Conservation (phyloP, 1,140 invertebrate species). For the Zaprionus camerounensis region DNA sequence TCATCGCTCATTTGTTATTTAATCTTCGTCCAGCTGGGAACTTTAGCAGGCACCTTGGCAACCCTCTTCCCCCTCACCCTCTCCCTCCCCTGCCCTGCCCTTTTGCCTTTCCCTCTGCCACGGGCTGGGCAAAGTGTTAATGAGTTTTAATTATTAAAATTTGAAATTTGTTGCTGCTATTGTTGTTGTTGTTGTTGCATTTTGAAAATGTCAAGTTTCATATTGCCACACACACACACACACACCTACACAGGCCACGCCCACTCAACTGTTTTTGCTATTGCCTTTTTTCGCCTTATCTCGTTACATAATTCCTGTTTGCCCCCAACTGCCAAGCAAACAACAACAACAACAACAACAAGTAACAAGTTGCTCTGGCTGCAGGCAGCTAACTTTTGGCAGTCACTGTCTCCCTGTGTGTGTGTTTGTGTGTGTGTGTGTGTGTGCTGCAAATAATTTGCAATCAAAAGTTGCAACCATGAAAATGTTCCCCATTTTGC, state of each 20-base stretch:
- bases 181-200: constrained; percentile 32
- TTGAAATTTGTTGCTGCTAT: constrained; percentile 29
- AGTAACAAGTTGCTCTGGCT: constrained; percentile 50
- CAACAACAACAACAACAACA: constrained; percentile 45
- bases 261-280: constrained; percentile 1
- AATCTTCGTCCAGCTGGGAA: constrained; percentile 66
- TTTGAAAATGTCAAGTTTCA: constrained; percentile 38
- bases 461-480: constrained; percentile 75
- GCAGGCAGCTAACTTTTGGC: constrained; percentile 69
- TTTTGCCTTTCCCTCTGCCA: background rate
- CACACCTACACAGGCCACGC: constrained; percentile 12
- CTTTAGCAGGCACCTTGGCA: no score
- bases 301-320: constrained; percentile 69
- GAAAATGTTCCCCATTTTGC: constrained; percentile 43
- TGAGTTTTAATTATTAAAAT: constrained; percentile 81
- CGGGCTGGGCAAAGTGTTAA: constrained; percentile 67
- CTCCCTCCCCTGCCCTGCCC: background rate
- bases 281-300: constrained; percentile 55
- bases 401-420: constrained; percentile 31
- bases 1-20: constrained; percentile 81
- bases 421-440: constrained; percentile 21
- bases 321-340: constrained; percentile 45
- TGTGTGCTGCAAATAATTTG: constrained; percentile 74
- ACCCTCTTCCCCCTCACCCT: constrained; percentile 1
- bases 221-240: constrained; percentile 10